Conservation (phyloP, 2,113 vertebrate species). For the Nothocercus nigrocapillus region DNA sequence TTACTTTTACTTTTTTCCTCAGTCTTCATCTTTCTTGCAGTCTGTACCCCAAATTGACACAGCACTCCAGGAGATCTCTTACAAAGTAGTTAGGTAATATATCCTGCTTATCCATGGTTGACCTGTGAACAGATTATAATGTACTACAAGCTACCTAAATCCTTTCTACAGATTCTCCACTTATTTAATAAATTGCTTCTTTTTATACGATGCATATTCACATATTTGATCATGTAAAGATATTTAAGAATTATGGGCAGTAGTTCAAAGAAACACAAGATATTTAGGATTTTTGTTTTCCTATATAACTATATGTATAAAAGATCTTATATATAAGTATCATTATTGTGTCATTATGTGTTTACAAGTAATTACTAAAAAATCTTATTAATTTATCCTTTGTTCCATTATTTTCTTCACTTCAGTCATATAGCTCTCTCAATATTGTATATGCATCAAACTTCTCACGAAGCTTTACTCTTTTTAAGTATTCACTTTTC, state of each 20-base stretch:
- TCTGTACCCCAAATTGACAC: not conserved
- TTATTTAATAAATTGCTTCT: accelerated
- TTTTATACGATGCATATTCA: not conserved
- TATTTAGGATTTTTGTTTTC: not conserved
- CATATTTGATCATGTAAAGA: not conserved
- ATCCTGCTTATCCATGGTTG: accelerated
- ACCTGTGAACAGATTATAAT: not conserved
- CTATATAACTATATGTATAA: not conserved
- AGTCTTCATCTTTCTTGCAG: not conserved
- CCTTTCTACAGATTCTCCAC: not conserved
- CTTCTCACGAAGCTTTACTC: not conserved
- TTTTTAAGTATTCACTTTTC: not conserved
- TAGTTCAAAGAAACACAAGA: not conserved
- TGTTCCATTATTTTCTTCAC: not conserved
- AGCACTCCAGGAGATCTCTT: not conserved
- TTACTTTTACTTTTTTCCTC: constrained; percentile 1
- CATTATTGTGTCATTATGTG: not conserved
- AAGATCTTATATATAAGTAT: not conserved
- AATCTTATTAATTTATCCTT: not conserved
- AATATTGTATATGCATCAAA: not conserved
- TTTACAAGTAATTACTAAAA: not conserved
- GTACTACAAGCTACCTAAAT: not conserved
- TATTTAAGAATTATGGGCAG: not conserved
- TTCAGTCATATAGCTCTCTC: not conserved
- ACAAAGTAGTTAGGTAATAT: accelerated